phyloP scores from a whole-genome alignment of 1,140 invertebrate genomes.

The Glossosoma conforme region DNA sequence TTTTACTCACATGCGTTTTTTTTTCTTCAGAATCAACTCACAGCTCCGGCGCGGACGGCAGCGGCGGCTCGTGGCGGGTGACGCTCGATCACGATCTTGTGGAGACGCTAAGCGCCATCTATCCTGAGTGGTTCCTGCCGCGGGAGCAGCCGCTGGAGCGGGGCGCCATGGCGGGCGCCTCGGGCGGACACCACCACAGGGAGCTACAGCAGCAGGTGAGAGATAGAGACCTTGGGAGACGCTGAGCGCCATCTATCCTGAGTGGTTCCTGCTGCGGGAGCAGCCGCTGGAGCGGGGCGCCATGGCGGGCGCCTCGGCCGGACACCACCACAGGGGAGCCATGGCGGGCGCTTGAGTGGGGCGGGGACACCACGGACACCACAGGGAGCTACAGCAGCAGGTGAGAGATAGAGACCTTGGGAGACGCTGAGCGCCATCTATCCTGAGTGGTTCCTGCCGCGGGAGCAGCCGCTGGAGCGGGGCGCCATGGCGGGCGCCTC shows the following conservation, averaged over 20 bases:
- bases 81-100: constrained; percentile 85
- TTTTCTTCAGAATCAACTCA: constrained; percentile 69
- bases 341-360: too few relatives aligned
- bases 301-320: constrained; percentile 34
- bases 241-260: constrained; percentile 82
- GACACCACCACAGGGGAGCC: too few relatives aligned
- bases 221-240: constrained; percentile 85
- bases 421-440: constrained; percentile 85
- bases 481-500: constrained; percentile 32
- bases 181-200: constrained; percentile 39
- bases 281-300: constrained; percentile 36
- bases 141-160: constrained; percentile 38
- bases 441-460: constrained; percentile 80
- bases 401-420: constrained; percentile 73
- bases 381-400: constrained; percentile 36
- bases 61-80: constrained; percentile 81
- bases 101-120: constrained; percentile 82
- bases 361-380: too few relatives aligned
- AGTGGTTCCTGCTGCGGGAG: constrained; percentile 71
- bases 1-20: constrained; percentile 16
- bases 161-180: constrained; percentile 32
- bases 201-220: constrained; percentile 46
- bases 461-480: constrained; percentile 37
- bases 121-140: constrained; percentile 83
- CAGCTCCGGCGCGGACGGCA: constrained; percentile 54